Conservation (phyloP, 2,797 vertebrate genomes). For the Enteromius mattozi region DNA sequence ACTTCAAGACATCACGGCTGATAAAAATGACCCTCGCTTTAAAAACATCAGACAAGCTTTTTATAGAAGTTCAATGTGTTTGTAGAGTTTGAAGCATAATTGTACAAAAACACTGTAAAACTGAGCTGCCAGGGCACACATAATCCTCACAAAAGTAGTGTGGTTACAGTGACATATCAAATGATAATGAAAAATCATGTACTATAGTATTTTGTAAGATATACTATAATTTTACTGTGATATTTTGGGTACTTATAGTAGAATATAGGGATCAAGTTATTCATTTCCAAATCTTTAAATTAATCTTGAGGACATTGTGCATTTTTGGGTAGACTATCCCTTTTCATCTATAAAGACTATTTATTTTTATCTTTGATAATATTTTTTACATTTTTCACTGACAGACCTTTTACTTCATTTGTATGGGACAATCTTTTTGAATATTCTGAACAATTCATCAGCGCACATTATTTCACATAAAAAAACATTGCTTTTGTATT, state of each 20-base stretch:
- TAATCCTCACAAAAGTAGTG: neutral
- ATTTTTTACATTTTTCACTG: neutral
- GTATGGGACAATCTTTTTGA: neutral
- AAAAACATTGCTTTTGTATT: neutral
- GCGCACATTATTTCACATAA: neutral
- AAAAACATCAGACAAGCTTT: neutral
- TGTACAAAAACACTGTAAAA: neutral
- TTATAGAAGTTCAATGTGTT: neutral
- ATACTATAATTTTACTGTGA: neutral
- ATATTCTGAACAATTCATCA: neutral
- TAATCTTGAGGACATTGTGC: neutral
- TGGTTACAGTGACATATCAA: neutral
- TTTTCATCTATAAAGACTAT: neutral
- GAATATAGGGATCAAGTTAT: no score
- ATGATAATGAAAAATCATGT: neutral
- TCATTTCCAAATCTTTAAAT: no score
- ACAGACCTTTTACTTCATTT: neutral
- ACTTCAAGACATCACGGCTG: slow-evolving; percentile 15
- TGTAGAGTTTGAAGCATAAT: neutral
- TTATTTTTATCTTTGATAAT: no score
- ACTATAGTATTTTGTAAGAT: neutral
- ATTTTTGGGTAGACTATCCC: neutral
- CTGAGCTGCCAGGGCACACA: no score
- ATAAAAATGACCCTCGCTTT: neutral
- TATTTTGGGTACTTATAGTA: neutral